Evolutionary conservation across 2,797 vertebrate species (phyloP), one percentile per base, ranked within the genome.

Genomic region (Coracias cyanogaster): DNA sequence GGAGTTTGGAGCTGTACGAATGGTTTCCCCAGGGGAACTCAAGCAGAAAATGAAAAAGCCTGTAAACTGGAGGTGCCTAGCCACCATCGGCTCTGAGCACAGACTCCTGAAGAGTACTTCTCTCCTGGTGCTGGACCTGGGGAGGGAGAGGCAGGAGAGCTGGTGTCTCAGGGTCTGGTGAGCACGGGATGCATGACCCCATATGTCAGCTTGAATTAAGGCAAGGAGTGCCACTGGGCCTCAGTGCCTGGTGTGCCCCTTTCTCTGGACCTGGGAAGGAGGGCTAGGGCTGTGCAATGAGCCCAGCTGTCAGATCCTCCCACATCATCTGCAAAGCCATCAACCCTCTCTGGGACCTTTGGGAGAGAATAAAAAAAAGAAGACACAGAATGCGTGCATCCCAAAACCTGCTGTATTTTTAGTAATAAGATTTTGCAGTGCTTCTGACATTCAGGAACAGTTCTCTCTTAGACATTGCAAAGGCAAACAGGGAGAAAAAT

Each of bases 221-320:
- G 41, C 31, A 74, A 81, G 70, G 60, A 92, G 37, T 12, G 77
- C 62, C 62, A 74, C 1, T 12, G 81, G 65, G 83, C 43, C 65
- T 57, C 0, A 0, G 17, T 69, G 73, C 62, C 45, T 8, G 2
- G 48, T 0, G 0, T 41, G 73, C 49, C 57, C 48, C 37, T 83
- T 64, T 10, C 74, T 39, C 81, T 61, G 41, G 73, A 57, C 22
- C 76, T 55, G 33, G 64, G 65, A 57, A 93, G 90, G 31, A 90
- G 61, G 8, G 78, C 15, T 3, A 1, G 72, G 65, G 48, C 52
- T 88, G 48, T 41, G 80, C 45, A 86, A 7, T 3, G 15, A 70
- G 52, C 52, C 66, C 28, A 11, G 77, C 86, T 96, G 95, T 92
- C 83, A 92, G 19, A 69, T 93, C 76, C 52, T 90, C 66, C 90